Evolutionary conservation across 2,113 vertebrate genomes (phyloP).

Genomic region (Lampris incognitus): DNA sequence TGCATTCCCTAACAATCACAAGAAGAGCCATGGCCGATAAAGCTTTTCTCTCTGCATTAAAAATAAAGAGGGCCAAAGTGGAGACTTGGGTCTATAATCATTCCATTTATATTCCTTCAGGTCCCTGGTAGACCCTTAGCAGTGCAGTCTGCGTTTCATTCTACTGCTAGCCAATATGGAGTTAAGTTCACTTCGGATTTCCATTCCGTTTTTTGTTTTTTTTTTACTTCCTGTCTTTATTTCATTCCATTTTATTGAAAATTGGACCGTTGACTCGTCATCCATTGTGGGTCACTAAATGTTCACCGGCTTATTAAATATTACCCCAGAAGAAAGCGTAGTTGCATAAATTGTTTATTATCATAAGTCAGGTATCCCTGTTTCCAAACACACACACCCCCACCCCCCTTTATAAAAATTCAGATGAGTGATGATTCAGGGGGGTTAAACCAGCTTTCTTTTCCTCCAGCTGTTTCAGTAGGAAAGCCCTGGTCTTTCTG

Average conservation of each 20-base stretch:
- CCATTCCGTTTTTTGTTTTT: constrained; percentile 9
- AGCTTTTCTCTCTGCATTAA: constrained; percentile 10
- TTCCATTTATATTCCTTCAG: constrained; percentile 53
- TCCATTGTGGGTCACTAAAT: constrained; percentile 40
- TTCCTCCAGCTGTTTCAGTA: background rate
- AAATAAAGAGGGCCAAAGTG: constrained; percentile 25
- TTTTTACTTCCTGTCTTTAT: constrained; percentile 27
- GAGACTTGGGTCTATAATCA: constrained; percentile 21
- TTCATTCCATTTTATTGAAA: constrained; percentile 56
- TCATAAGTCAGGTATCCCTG: constrained; percentile 7
- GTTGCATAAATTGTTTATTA: background rate
- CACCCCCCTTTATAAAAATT: background rate
- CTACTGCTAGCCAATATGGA: constrained; percentile 11
- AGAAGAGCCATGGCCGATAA: background rate
- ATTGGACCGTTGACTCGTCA: constrained; percentile 51
- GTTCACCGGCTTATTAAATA: background rate
- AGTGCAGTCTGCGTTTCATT: background rate
- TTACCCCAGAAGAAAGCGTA: background rate
- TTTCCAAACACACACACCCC: background rate
- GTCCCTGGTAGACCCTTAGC: background rate
- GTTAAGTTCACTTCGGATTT: constrained; percentile 18
- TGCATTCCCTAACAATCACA: constrained; percentile 1
- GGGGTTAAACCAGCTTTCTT: constrained; percentile 18
- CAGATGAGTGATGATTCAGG: constrained; percentile 1
- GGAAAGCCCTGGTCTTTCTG: too few species aligned